phyloP scores from a whole-genome alignment of 2,888 invertebrate genomes.

The Drosophila nr. perissopoda region DNA sequence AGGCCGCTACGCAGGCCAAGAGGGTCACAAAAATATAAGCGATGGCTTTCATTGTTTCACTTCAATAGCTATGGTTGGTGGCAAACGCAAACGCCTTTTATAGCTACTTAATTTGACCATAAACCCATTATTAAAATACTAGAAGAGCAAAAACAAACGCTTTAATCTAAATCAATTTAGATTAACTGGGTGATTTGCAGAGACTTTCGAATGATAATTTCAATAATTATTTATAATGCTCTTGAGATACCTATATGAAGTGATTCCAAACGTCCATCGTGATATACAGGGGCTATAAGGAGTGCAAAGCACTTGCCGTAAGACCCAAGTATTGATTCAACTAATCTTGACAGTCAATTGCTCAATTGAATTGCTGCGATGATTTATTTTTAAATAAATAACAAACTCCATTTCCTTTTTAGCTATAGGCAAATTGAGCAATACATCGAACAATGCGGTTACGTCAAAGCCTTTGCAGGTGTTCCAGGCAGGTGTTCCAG shows the following conservation, averaged over 20 bases:
- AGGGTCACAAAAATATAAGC: slow-evolving; percentile 63
- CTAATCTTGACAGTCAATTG: slow-evolving; percentile 46
- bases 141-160: neutral
- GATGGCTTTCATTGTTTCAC: slow-evolving; percentile 60
- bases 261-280: slow-evolving; percentile 49
- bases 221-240: slow-evolving; percentile 33
- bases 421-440: slow-evolving; percentile 26
- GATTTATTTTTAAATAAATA: slow-evolving; percentile 43
- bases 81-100: slow-evolving; percentile 59
- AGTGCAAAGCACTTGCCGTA: slow-evolving; percentile 49
- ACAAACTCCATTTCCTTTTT: slow-evolving; percentile 4
- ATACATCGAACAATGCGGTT: slow-evolving; percentile 5
- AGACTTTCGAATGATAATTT: slow-evolving; percentile 26
- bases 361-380: slow-evolving; percentile 27
- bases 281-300: slow-evolving; percentile 24
- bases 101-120: slow-evolving; percentile 34
- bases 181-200: slow-evolving; percentile 1
- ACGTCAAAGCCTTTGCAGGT: slow-evolving; percentile 38
- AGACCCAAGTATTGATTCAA: slow-evolving; percentile 21
- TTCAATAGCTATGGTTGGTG: slow-evolving; percentile 34
- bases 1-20: slow-evolving; percentile 65
- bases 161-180: slow-evolving; percentile 3
- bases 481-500: slow-evolving; percentile 16
- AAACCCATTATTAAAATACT: neutral
- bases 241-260: slow-evolving; percentile 25